Conservation (phyloP, 2,113 vertebrate species). For the Sciurus niger region DNA sequence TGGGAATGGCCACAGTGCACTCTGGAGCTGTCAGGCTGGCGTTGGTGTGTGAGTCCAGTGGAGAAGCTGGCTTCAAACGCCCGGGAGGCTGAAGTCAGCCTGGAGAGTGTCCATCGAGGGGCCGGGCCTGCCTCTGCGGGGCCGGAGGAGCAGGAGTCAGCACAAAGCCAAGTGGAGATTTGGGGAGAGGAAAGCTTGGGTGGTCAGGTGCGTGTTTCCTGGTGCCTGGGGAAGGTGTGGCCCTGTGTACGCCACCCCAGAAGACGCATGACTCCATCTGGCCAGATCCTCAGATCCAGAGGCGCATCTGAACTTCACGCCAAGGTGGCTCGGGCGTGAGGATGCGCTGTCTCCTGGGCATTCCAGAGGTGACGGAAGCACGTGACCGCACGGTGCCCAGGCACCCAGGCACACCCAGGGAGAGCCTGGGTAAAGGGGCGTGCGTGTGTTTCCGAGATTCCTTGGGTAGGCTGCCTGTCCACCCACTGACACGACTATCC, state of each 20-base stretch:
- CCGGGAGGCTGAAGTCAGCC: background rate
- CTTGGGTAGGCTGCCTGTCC: accelerated
- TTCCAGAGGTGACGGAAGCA: no score
- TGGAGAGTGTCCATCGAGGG: background rate
- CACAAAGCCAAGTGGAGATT: accelerated
- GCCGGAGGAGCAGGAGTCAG: background rate
- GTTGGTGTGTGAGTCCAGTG: background rate
- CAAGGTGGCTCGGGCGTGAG: background rate
- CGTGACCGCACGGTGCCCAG: accelerated
- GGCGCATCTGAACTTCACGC: background rate
- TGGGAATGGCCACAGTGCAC: accelerated
- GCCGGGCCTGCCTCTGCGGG: background rate
- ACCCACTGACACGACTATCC: accelerated
- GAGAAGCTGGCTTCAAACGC: background rate
- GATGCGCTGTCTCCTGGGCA: background rate
- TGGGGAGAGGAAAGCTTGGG: background rate
- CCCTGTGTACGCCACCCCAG: background rate
- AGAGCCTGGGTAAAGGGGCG: accelerated
- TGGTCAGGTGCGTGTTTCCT: accelerated
- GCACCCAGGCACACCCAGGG: background rate
- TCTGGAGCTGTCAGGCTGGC: background rate
- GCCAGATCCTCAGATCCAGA: background rate
- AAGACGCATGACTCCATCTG: accelerated
- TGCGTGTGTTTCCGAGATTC: background rate
- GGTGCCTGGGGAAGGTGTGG: background rate